Base-by-base conservation (phyloP, 1,140 invertebrate genomes). In the Drosophila nannoptera region DNA sequence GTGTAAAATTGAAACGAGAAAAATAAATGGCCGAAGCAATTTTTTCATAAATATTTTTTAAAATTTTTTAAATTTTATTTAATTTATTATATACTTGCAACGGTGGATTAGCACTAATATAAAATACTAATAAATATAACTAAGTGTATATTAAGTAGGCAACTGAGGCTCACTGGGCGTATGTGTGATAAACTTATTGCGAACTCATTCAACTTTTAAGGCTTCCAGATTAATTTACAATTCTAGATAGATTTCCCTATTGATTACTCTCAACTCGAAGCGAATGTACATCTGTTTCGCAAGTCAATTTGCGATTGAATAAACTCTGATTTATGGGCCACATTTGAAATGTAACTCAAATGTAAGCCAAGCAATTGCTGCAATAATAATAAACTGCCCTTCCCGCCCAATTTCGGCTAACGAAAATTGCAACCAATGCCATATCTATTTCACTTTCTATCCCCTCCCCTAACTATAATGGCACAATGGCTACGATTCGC, bases 11-110 rank as follows among this genome's bases (percentile, higher is more conserved):
- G 14, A 43, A 40, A 40, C 22, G 2, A 8, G 9, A 38, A 38
- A 22, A 12, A 9, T 46, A 31, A n/a, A 12, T 31, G n/a, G n/a
- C n/a, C n/a, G n/a, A n/a, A n/a, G n/a, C n/a, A 36, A 7, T 36
- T 35, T 53, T 49, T 36, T 32, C 12, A 9, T 46, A 31, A n/a
- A 12, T 31, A 42, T 45, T 12, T 7, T 31, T 38, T 14, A 22
- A 52, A 74, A 32, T 48, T 31, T 14, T 29, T 52, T 11, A 38
- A 4, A 40, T 29, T 32, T 66, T 35, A 45, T 32, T 65, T 33
- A 29, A 53, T 49, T 38, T 12, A 61, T 42, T 49, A 38, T 69
- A 40, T 59, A 73, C 42, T 59, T 56, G 40, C 14, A 56, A 32
- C n/a, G 42, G 22, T 7, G 2, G 0, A 32, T 32, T 43, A 42